Evolutionary conservation across 2,888 invertebrate genomes (phyloP), one percentile per base, ranked within the genome.

Genomic region (Agrochola macilenta): DNA sequence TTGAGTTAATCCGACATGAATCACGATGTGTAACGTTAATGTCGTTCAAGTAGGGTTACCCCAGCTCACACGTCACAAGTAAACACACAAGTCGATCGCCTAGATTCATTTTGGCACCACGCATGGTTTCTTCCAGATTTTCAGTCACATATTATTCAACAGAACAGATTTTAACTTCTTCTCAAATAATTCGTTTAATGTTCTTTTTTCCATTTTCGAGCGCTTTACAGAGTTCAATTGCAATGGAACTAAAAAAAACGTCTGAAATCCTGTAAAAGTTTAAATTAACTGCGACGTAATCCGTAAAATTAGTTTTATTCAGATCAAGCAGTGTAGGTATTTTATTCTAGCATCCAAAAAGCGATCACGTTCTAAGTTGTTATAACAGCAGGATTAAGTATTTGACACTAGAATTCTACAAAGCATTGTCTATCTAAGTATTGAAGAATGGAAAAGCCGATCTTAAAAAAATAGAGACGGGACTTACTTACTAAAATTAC

Each of bases 1-100:
- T 86, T 64, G 46, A 81, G 79, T 65, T 86, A 84, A 87, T 87
- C 80, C 75, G 68, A 81, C 86, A 78, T 87, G 82, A 86, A 85
- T 87, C 87, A 87, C 78, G 77, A 78, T 78, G 88, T 82, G 81
- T 78, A 82, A 78, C 79, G 71, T 78, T 86, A 86, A 81, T 82
- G 69, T 76, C 75, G 64, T 30, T 69, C 68, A 72, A 43, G 72
- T 76, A 87, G 87, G 87, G 87, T 80, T 83, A 81, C 70, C 73
- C 46, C 71, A 46, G n/a, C 58, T 43, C 30, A 73, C 58, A 72
- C 46, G 46, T 66, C 30, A 74, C 60, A n/a, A 64, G 8, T 54
- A 39, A 23, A 54, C 39, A 54, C 52, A 65, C 39, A 54, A 68
- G 23, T 43, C 39, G n/a, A 70, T 60, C 11, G 69, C 58, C 64